These are phyloP conservation scores for human DNA, from an alignment of 2,113 vertebrate genomes.

Conservation along the genomic window GRCh38 chr15:56753501-56754000, in stretches of 20 bases:
- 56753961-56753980: not conserved
- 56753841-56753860: not conserved
- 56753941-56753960: conserved; percentile 3
- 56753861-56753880: not conserved
- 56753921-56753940: conserved; percentile 8
- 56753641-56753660: not conserved
- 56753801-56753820: too few species aligned
- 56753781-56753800: too few species aligned
- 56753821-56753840: too few species aligned
- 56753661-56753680: not conserved
- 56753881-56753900: not conserved
- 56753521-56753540: not conserved
- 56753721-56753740: too few species aligned
- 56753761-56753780: too few species aligned
- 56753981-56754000: not conserved
- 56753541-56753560: not conserved
- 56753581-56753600: not conserved
- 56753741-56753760: too few species aligned
- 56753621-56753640: not conserved
- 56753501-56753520: conserved; percentile 1
- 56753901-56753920: not conserved
- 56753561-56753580: too few species aligned
- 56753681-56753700: not conserved
- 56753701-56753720: not conserved
- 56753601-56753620: not conserved